Base-by-base conservation (phyloP, 2,113 vertebrate genomes). In the Cyanoliseus patagonus region DNA sequence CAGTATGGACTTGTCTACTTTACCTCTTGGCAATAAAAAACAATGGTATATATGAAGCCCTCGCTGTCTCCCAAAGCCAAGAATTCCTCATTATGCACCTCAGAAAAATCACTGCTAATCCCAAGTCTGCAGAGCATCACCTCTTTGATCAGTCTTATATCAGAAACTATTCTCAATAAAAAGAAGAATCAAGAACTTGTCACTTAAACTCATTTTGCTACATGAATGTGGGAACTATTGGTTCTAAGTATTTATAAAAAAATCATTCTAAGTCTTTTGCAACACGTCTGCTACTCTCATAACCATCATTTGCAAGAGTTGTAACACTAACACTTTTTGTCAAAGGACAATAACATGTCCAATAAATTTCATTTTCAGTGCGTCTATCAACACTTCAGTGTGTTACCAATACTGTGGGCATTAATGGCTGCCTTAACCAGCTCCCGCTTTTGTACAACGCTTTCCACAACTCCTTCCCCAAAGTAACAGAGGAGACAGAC, bases 41-140 rank as follows among this genome's bases (percentile, higher is more conserved):
- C 2, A 0, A 66, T 10, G 14, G 25, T 55, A 55, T n/a, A 47
- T 0, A 16, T 20, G 25, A 79, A 47, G 49, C 30, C 25, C 37
- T 83, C 28, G 13, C 17, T 16, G 37, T 23, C n/a, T 68, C 24
- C 37, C 47, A 72, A 53, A 82, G 57, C 28, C 51, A 84, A 63
- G 46, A 42, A 86, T 49, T 84, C 44, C 30, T 63, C 59, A 47
- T 79, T 31, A 73, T 3, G 13, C 24, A 61, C 3, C 3, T 59
- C 46, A 67, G n/a, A 80, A 44, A 86, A 94, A 70, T 35, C 37
- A 74, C 41, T n/a, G 33, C 55, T 86, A 33, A 39, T 78, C 35
- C 57, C 47, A 64, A 63, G 3, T 16, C 72, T 85, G n/a, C 75
- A 74, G 23, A 86, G n/a, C 19, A 76, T 31, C 55, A 63, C 24